Evolutionary conservation across 2,888 invertebrate genomes (phyloP), one percentile per base, ranked within the genome.

Genomic region (Sinopyrophorus schimmeli): DNA sequence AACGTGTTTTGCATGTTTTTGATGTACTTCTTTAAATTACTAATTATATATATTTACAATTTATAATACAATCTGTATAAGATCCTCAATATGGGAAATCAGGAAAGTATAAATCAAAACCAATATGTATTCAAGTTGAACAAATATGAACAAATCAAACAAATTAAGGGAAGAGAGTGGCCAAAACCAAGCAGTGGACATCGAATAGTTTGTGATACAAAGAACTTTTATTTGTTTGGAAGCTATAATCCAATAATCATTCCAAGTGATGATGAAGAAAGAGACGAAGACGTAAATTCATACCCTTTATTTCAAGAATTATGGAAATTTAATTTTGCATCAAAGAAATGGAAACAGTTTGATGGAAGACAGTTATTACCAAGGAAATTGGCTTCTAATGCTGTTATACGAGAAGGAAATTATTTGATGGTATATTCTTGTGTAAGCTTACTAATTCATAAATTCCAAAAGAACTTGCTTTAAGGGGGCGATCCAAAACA

Each of bases 371-470:
- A 77, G 57, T 79, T 79, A 42, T 81, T 89, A 74, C 95, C 95
- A 0, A 80, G 83, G 46, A 90, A 92, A 72, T 73, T 94, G 52
- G 95, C 93, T 6, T 95, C 95, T 1, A 92, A 89, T 75, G 88
- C 92, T 10, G 83, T 89, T 66, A 78, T 86, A 58, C 80, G 89
- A 62, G 80, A 82, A 67, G 86, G 86, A 50, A 80, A 84, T 71
- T 78, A 81, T 61, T 73, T 95, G 66, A 80, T 94, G 77, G 86
- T 86, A 69, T 72, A 76, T 74, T 34, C 47, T 39, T 54, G 47
- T 48, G 54, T 59, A 52, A 57, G 44, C 39, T 49, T 40, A 10
- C 35, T 34, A n/a, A 24, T 42, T 20, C 26, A 35, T 38, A 17
- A 37, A n/a, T 17, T n/a, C n/a, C n/a, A n/a, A n/a, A n/a, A n/a